Evolutionary conservation across 2,888 invertebrate genomes (phyloP).

Genomic region (Amphipyra berbera): DNA sequence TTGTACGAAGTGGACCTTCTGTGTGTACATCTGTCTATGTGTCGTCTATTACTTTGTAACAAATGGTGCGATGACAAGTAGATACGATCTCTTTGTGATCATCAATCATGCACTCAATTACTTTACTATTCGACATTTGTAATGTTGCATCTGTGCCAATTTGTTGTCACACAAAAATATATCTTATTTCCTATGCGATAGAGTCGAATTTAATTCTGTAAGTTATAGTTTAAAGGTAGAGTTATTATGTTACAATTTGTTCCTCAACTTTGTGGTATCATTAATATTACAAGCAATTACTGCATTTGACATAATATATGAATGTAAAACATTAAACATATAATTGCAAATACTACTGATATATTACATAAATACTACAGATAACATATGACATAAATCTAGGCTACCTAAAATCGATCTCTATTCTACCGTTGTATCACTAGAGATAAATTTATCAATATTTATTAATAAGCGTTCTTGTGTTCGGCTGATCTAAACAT

Average conservation of each 20-base stretch:
- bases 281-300: conserved; percentile 50
- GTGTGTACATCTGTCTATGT: neutral
- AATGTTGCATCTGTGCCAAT: conserved; percentile 17
- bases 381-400: no score
- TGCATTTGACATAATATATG: conserved; percentile 37
- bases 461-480: no score
- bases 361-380: no score
- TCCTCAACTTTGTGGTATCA: conserved; percentile 25
- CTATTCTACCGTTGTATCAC: no score
- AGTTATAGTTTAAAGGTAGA: neutral
- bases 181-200: neutral
- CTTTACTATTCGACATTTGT: conserved; percentile 12
- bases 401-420: no score
- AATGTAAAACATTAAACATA: conserved; percentile 38
- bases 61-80: conserved; percentile 40
- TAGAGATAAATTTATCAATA: no score
- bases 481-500: no score
- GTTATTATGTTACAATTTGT: conserved; percentile 22
- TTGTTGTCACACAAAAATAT: neutral
- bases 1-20: neutral
- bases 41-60: conserved; percentile 15
- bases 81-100: conserved; percentile 23
- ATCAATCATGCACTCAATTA: conserved; percentile 41
- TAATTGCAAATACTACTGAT: conserved; percentile 5
- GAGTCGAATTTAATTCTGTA: conserved; percentile 4